phyloP scores from a whole-genome alignment of 1,140 invertebrate genomes.

The Cecropterus lyciades region DNA sequence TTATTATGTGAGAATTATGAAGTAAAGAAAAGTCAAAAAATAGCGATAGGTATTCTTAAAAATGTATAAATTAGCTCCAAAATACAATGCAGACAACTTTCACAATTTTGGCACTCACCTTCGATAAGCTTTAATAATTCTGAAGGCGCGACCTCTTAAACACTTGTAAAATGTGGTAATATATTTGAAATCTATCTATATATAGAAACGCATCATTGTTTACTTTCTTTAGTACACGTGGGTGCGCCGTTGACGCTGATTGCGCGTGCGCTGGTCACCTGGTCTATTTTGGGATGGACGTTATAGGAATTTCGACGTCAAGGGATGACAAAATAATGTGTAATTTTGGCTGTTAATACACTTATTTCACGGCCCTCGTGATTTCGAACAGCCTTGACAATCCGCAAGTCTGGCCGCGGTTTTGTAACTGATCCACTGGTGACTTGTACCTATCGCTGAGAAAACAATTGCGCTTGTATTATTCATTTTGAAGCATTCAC shows the following conservation, averaged over 20 bases:
- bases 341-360: neutral
- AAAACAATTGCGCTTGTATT: too few relatives aligned
- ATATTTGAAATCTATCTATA: slow-evolving; percentile 34
- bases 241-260: slow-evolving; percentile 47
- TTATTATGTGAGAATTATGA: too few relatives aligned
- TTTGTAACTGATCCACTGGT: slow-evolving; percentile 1
- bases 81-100: too few relatives aligned
- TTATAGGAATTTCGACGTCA: slow-evolving; percentile 29
- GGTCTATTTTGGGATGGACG: slow-evolving; percentile 50
- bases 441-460: too few relatives aligned
- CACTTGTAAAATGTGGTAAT: slow-evolving; percentile 34
- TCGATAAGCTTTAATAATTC: neutral
- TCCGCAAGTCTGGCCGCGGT: neutral
- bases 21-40: too few relatives aligned
- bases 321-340: neutral
- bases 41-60: too few relatives aligned
- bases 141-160: slow-evolving; percentile 23
- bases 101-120: too few relatives aligned
- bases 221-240: slow-evolving; percentile 52
- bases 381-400: neutral
- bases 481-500: too few relatives aligned
- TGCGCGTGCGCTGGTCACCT: slow-evolving; percentile 46
- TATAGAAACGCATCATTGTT: slow-evolving; percentile 45
- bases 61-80: too few relatives aligned
- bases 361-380: neutral